Percentiles rank a stretch among this genome's conserved stretches.
Evolutionary conservation across 2,888 invertebrate species (phyloP).

Genomic region (Synergus gifuensis): DNA sequence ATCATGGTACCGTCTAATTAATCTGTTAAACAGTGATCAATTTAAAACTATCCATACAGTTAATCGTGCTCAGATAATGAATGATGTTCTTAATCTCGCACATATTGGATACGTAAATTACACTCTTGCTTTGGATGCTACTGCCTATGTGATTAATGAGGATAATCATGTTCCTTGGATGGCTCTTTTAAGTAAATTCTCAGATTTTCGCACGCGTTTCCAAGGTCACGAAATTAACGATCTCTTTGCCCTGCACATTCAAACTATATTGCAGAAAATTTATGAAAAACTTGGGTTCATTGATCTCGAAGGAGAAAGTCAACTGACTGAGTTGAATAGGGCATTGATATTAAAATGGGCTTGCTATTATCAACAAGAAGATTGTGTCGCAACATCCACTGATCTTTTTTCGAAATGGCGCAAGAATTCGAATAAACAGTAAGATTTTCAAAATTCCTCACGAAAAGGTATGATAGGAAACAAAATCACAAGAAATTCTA

Average conservation of each 20-base stretch:
- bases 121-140: slow-evolving; percentile 80
- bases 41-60: slow-evolving; percentile 80
- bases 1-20: slow-evolving; percentile 82
- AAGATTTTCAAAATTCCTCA: no score
- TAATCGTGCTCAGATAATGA: slow-evolving; percentile 86
- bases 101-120: slow-evolving; percentile 80
- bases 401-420: slow-evolving; percentile 16
- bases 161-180: slow-evolving; percentile 85
- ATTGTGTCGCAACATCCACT: slow-evolving; percentile 78
- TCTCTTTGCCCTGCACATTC: slow-evolving; percentile 66
- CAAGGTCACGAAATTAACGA: slow-evolving; percentile 47
- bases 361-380: slow-evolving; percentile 80
- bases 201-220: slow-evolving; percentile 68
- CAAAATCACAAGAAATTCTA: no score
- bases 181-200: slow-evolving; percentile 80
- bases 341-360: slow-evolving; percentile 81
- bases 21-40: slow-evolving; percentile 77
- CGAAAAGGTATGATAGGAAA: no score
- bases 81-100: slow-evolving; percentile 83
- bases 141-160: slow-evolving; percentile 81
- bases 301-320: slow-evolving; percentile 77
- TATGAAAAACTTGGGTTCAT: slow-evolving; percentile 79
- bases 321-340: slow-evolving; percentile 80
- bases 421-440: not conserved
- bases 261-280: slow-evolving; percentile 75